Evolutionary conservation across 2,888 invertebrate genomes (phyloP), one percentile per base, ranked within the genome.

Genomic region (Brachynemurus nebulosus): DNA sequence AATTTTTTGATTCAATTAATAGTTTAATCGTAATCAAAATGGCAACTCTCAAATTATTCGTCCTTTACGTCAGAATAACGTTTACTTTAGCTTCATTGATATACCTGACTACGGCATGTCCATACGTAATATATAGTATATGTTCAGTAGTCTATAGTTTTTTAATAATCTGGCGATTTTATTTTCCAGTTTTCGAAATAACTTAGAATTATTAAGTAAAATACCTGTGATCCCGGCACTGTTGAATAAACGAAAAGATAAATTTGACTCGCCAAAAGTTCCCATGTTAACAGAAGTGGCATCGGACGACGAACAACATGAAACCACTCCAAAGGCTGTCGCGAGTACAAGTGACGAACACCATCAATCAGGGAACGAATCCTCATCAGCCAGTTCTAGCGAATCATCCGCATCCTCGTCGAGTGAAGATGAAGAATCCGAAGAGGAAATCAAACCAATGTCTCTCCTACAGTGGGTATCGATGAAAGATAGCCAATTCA

Each of bases 401-500:
- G 51, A 52, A 34, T 43, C 44, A 48, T 39, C 43, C 44, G 42
- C 44, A 48, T 39, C 43, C 44, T 39, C 53, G 52, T 41, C 52
- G 37, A 46, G 45, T 42, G 42, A 45, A 36, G 51, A 48, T n/a
- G 46, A 46, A 34, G 44, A 48, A 60, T 58, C 7, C 61, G 61
- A 33, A 60, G 58, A 38, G 65, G 40, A 40, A 48, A 17, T 37
- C 30, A 68, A 69, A 12, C 70, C 72, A 7, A 65, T 76, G 1
- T 82, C 82, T 19, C 63, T 93, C 27, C 67, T 86, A 46, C 84
- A 89, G 53, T 92, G 91, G 91, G 90, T 92, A 45, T 76, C 82
- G 19, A 78, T 85, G 4, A 81, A 83, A 56, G 90, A 90, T 54
- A 82, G 81, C 56, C 80, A 83, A 53, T 80, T 77, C 42, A 78